Percentiles rank a stretch among this genome's conserved stretches.
These are phyloP conservation scores for Corbicula japonica DNA, from an alignment of 2,888 invertebrate species.

Conservation along the genomic window DNA sequence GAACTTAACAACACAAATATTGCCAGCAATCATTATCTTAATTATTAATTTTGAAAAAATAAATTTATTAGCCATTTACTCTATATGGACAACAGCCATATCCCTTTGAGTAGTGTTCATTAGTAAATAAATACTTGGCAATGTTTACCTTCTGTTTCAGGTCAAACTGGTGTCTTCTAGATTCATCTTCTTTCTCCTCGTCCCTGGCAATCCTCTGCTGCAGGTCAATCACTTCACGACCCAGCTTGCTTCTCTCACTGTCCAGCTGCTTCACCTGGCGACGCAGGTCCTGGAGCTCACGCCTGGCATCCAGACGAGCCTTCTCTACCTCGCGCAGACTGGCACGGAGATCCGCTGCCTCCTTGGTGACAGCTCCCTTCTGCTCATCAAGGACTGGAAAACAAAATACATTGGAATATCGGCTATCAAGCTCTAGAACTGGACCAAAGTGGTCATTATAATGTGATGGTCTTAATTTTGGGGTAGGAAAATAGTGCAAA, in stretches of 20 bases:
- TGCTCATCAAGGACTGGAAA: constrained; percentile 92
- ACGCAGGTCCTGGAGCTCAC: constrained; percentile 89
- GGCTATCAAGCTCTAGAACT: no score
- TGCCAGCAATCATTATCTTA: no score
- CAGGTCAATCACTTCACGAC: constrained; percentile 86
- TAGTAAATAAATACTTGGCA: no score
- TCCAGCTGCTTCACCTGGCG: constrained; percentile 86
- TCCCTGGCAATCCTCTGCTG: constrained; percentile 85
- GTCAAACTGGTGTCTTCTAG: constrained; percentile 85
- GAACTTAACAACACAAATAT: no score
- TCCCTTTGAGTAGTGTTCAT: no score
- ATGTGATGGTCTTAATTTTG: no score
- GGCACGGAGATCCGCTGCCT: constrained; percentile 91
- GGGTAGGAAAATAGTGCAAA: no score
- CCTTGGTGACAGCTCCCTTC: constrained; percentile 91
- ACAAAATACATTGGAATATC: no score
- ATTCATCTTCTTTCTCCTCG: constrained; percentile 87
- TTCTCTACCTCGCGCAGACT: constrained; percentile 91
- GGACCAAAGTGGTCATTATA: no score
- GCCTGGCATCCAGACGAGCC: constrained; percentile 90
- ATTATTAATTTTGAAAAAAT: no score
- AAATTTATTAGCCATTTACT: no score
- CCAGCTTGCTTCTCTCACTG: constrained; percentile 85
- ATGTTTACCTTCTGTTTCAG: constrained; percentile 87
- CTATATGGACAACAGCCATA: no score